These are phyloP conservation scores for Chelon auratus DNA, from an alignment of 2,797 vertebrate species.

Conservation along the genomic window DNA sequence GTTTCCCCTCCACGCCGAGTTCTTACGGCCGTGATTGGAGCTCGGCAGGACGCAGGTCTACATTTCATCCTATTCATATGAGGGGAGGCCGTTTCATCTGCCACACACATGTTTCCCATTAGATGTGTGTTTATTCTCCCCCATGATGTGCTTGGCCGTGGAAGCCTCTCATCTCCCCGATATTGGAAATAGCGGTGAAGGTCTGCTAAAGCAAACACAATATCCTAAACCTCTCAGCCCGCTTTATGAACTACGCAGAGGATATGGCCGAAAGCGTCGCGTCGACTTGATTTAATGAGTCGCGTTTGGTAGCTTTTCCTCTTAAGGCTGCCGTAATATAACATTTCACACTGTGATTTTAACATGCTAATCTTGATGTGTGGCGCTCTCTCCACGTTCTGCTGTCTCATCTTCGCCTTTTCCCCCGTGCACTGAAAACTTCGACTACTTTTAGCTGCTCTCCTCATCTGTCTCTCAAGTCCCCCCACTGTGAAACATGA, in stretches of 20 bases:
- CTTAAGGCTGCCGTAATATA: constrained; percentile 40
- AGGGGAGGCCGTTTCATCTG: constrained; percentile 81
- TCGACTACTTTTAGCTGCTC: constrained; percentile 72
- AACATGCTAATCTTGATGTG: constrained; percentile 47
- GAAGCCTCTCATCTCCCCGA: constrained; percentile 81
- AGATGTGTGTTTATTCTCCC: constrained; percentile 83
- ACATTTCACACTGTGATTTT: constrained; percentile 63
- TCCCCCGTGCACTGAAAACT: constrained; percentile 55
- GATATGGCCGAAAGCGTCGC: constrained; percentile 24
- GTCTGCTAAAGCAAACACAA: constrained; percentile 81
- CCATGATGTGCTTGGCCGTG: constrained; percentile 77
- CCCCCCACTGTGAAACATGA: constrained; percentile 76
- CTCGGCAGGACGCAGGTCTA: constrained; percentile 74
- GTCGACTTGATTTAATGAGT: constrained; percentile 63
- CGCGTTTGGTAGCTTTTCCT: constrained; percentile 34
- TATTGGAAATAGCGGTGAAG: constrained; percentile 79
- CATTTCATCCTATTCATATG: constrained; percentile 80
- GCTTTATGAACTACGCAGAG: constrained; percentile 66
- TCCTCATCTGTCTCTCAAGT: constrained; percentile 62
- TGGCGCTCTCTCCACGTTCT: constrained; percentile 29
- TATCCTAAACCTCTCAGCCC: constrained; percentile 59
- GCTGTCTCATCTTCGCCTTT: constrained; percentile 51
- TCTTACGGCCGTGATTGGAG: constrained; percentile 73
- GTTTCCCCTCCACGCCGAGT: constrained; percentile 70
- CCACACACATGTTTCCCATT: constrained; percentile 82